Evolutionary conservation across 2,113 vertebrate genomes (phyloP).

Genomic region (Gavia stellata): DNA sequence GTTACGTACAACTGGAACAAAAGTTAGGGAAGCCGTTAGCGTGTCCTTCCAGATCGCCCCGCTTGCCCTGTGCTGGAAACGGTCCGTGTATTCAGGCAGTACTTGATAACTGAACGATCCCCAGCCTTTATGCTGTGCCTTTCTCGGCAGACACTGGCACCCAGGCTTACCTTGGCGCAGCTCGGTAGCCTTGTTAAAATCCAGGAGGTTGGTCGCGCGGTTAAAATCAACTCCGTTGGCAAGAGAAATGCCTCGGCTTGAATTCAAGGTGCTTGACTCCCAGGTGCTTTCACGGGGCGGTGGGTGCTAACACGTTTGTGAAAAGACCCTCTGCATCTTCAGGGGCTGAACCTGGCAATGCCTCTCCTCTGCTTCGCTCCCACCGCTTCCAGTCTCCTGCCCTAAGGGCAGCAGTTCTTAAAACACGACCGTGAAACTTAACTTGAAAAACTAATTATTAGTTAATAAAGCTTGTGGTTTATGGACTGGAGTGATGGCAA

Average conservation of each 20-base stretch:
- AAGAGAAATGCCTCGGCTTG: neutral
- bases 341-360: neutral
- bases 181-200: neutral
- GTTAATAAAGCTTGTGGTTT: conserved; percentile 37
- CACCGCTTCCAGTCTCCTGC: neutral
- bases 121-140: neutral
- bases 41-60: neutral
- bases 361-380: neutral
- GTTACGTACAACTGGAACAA: neutral
- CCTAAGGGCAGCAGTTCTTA: neutral
- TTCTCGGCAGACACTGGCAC: neutral
- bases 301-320: rapidly evolving
- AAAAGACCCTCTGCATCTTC: neutral
- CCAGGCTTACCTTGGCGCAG: neutral
- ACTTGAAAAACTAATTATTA: conserved; percentile 14
- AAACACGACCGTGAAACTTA: neutral
- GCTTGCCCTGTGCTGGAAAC: neutral
- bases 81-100: neutral
- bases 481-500: neutral
- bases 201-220: rapidly evolving
- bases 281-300: neutral
- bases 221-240: neutral
- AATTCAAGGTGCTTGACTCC: neutral
- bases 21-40: neutral
- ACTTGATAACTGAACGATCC: neutral